A percentile compares a stretch with the other conserved stretches of the same genome.
Evolutionary conservation across 2,797 vertebrate species (phyloP).

Genomic region (Pogoniulus pusillus): DNA sequence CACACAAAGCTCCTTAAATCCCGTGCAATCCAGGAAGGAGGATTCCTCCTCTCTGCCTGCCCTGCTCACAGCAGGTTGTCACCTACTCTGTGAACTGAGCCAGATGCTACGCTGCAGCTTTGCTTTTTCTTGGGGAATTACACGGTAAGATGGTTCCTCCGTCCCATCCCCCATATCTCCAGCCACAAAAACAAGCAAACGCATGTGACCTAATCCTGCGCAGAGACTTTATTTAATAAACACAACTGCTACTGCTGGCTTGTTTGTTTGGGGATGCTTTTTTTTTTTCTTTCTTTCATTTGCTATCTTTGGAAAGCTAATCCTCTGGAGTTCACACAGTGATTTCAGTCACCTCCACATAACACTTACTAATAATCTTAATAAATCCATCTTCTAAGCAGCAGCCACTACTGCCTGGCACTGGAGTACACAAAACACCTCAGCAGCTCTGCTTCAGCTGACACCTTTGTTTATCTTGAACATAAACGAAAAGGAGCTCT

Average conservation of each 20-base stretch:
- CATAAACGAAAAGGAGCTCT: slow-evolving; percentile 6
- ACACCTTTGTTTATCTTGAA: not conserved
- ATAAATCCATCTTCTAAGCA: slow-evolving; percentile 61
- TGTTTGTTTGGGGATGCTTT: slow-evolving; percentile 40
- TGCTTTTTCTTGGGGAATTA: slow-evolving; percentile 34
- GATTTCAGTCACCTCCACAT: slow-evolving; percentile 68
- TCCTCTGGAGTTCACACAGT: slow-evolving; percentile 50
- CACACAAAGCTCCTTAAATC: slow-evolving; percentile 6
- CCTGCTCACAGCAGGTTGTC: not conserved
- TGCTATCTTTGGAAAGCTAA: slow-evolving; percentile 68
- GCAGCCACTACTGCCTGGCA: slow-evolving; percentile 45
- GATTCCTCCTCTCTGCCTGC: slow-evolving; percentile 18
- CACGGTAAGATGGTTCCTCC: slow-evolving; percentile 32
- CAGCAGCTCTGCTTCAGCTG: slow-evolving; percentile 31
- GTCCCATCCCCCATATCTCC: slow-evolving; percentile 22
- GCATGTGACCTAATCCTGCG: slow-evolving; percentile 49
- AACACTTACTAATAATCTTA: slow-evolving; percentile 62
- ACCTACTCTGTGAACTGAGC: not conserved
- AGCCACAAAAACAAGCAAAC: slow-evolving; percentile 39
- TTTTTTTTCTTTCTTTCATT: slow-evolving; percentile 30
- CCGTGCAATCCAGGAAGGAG: slow-evolving; percentile 4
- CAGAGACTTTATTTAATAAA: slow-evolving; percentile 62
- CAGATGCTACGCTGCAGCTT: slow-evolving; percentile 21
- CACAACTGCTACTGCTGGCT: slow-evolving; percentile 11
- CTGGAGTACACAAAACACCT: not conserved